Evolutionary conservation across 2,113 vertebrate species (phyloP).

Genomic region (Erythrolamprus reginae): DNA sequence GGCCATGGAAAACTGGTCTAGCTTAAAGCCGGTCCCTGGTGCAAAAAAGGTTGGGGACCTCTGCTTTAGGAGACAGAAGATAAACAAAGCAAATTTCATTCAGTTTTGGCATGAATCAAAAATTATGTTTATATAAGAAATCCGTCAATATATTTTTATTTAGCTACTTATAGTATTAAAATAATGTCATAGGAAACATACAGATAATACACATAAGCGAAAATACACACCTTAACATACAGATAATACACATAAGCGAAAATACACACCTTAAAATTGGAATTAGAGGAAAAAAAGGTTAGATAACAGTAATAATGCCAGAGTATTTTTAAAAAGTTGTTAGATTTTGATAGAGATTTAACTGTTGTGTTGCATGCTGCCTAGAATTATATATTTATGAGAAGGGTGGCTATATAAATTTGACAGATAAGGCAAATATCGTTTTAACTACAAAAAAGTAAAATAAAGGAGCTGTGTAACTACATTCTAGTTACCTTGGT

Average conservation of each 20-base stretch:
- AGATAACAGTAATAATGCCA: neutral
- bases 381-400: neutral
- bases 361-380: neutral
- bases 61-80: too few relatives aligned
- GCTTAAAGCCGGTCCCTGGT: too few relatives aligned
- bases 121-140: slow-evolving; percentile 17
- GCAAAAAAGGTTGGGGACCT: too few relatives aligned
- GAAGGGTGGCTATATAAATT: neutral
- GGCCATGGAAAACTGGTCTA: too few relatives aligned
- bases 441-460: neutral
- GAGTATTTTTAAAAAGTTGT: neutral
- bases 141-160: neutral
- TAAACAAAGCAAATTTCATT: slow-evolving; percentile 20
- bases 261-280: neutral
- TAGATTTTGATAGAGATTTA: neutral
- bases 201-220: neutral
- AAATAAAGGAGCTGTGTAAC: neutral
- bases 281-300: neutral
- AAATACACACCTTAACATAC: neutral
- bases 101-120: neutral
- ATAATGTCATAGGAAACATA: too few relatives aligned
- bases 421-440: neutral
- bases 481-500: neutral
- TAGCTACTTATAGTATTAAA: neutral
- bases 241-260: neutral